Evolutionary conservation across 2,113 vertebrate species (phyloP), one percentile per base, ranked within the genome.

Genomic region (Pterocles gutturalis): DNA sequence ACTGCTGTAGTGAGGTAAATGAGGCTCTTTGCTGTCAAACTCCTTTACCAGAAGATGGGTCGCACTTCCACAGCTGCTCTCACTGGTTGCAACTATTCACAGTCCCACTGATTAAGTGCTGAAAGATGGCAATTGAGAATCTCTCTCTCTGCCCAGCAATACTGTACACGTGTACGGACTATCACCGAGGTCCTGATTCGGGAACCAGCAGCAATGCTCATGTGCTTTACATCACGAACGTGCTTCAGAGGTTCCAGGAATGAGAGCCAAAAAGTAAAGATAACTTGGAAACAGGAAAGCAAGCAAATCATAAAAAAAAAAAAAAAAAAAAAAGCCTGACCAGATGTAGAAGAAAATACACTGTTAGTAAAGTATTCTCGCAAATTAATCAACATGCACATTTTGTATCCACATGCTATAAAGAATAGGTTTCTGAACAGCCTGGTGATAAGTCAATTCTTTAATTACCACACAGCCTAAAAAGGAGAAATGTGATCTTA

Each of bases 221-320:
- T 96, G 95, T 94, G 96, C 55, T 93, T 97, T 67, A 49, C 93
- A 95, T 97, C 89, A 97, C 8, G 66, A 66, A 96, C 41, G n/a
- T 93, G 93, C 90, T 89, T 95, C 73, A 79, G 73, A 96, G 87
- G 80, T 94, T 91, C 95, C 94, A 96, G 87, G 79, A 95, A 82
- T 8, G 33, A 76, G 65, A 89, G 96, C 95, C 97, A 97, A 87
- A 90, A 89, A 31, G 45, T 79, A 95, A 95, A 95, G 96, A 95
- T 95, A 93, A 80, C 81, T 95, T 95, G 94, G 90, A 92, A 88
- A 93, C 83, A 92, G 65, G 77, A 92, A 79, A 95, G 73, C 3
- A 7, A 92, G 87, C 28, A 76, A 76, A 83, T 79, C 31, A 49
- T 34, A 85, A 61, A 28, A 83, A 58, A 83, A 58, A 75, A 61